Evolutionary conservation across 2,113 vertebrate species (phyloP).

Genomic region (Trachemys scripta): DNA sequence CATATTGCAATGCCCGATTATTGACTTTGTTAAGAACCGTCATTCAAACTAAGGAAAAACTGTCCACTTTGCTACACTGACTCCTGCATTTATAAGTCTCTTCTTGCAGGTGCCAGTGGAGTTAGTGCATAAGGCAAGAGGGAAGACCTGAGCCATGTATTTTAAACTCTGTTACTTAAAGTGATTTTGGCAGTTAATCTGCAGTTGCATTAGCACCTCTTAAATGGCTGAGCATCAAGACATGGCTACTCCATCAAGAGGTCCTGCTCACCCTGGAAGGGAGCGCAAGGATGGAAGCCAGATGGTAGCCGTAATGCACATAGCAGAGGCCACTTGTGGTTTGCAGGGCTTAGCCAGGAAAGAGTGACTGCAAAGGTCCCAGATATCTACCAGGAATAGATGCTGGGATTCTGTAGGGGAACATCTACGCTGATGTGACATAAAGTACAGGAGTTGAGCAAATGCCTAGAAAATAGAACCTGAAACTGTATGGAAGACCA

Average conservation of each 20-base stretch:
- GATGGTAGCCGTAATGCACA: not conserved
- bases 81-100: rapidly evolving
- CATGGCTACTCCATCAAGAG: not conserved
- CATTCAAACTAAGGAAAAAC: not conserved
- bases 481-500: not conserved
- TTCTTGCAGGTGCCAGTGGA: not conserved
- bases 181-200: not conserved
- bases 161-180: not conserved
- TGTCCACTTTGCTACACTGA: not conserved
- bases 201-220: not conserved
- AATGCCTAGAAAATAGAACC: constrained; percentile 1
- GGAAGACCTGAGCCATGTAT: not conserved
- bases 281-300: not conserved
- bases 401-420: not conserved
- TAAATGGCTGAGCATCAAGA: not conserved
- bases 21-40: not conserved
- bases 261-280: not conserved
- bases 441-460: not conserved
- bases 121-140: not conserved
- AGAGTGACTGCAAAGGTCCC: constrained; percentile 6
- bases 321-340: not conserved
- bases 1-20: not conserved
- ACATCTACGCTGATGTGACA: not conserved
- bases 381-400: constrained; percentile 12
- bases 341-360: constrained; percentile 45